These are phyloP conservation scores for Liolophura sinensis DNA, from an alignment of 1,140 invertebrate species.

Conservation along the genomic window DNA sequence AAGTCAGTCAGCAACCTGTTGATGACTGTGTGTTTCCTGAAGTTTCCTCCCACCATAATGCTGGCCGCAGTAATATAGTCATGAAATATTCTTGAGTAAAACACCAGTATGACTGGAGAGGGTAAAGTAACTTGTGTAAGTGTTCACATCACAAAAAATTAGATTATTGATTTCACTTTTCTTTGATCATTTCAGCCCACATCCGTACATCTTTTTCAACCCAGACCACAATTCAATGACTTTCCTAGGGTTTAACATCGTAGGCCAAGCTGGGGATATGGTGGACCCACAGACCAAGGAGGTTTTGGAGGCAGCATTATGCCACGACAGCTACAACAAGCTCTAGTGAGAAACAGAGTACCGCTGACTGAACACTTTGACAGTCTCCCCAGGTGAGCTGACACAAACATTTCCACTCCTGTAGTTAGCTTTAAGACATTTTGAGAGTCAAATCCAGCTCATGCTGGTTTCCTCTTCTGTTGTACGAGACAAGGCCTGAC, in stretches of 20 bases:
- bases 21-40: too few species aligned
- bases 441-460: too few species aligned
- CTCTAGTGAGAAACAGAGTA: slow-evolving; percentile 36
- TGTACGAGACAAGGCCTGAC: too few species aligned
- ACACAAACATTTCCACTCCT: too few species aligned
- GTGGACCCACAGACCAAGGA: slow-evolving; percentile 35
- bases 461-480: too few species aligned
- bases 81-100: neutral
- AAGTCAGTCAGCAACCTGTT: too few species aligned
- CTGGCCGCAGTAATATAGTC: slow-evolving; percentile 1
- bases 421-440: neutral
- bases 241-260: slow-evolving; percentile 50
- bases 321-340: slow-evolving; percentile 26
- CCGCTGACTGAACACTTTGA: slow-evolving; percentile 51
- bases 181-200: slow-evolving; percentile 33
- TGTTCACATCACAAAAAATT: neutral
- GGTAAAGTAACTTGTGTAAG: neutral
- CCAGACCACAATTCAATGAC: slow-evolving; percentile 43
- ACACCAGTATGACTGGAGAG: neutral
- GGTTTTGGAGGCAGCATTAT: slow-evolving; percentile 35
- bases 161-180: neutral
- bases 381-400: slow-evolving; percentile 34
- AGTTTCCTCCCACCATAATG: too few species aligned
- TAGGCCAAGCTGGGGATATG: slow-evolving; percentile 35
- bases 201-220: slow-evolving; percentile 56